phyloP scores from a whole-genome alignment of 64 coral and sea anemone genomes.

The Montipora foliosa region DNA sequence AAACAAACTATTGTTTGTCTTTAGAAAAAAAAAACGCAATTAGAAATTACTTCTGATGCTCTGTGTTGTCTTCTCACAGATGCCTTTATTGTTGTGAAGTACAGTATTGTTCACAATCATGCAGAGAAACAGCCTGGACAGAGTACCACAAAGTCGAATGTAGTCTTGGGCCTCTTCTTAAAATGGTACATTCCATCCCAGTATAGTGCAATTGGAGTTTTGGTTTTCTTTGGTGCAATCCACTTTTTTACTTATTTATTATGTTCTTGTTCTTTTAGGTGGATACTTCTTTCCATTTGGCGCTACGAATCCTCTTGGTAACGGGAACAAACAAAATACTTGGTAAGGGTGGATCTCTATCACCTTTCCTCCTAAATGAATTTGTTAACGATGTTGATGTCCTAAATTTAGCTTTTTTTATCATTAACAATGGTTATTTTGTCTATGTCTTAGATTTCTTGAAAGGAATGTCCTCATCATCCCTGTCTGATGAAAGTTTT shows the following conservation, averaged over 20 bases:
- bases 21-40: no score
- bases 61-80: neutral
- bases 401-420: no score
- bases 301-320: constrained; percentile 86
- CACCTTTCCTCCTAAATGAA: neutral
- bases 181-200: constrained; percentile 73
- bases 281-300: constrained; percentile 83
- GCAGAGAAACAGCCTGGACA: constrained; percentile 71
- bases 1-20: no score
- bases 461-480: neutral
- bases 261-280: constrained; percentile 62
- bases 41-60: no score
- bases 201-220: neutral
- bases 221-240: neutral
- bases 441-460: neutral
- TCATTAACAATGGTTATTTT: neutral
- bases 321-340: constrained; percentile 76
- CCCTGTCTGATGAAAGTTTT: neutral
- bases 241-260: neutral
- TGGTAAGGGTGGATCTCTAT: constrained; percentile 22
- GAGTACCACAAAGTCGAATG: constrained; percentile 90
- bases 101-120: constrained; percentile 79
- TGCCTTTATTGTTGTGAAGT: constrained; percentile 80
- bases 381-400: neutral
- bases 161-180: constrained; percentile 78